A percentile compares a stretch with the other conserved stretches of the same genome.
phyloP scores from a whole-genome alignment of 2,888 invertebrate genomes.

The Theodoxus fluviatilis region DNA sequence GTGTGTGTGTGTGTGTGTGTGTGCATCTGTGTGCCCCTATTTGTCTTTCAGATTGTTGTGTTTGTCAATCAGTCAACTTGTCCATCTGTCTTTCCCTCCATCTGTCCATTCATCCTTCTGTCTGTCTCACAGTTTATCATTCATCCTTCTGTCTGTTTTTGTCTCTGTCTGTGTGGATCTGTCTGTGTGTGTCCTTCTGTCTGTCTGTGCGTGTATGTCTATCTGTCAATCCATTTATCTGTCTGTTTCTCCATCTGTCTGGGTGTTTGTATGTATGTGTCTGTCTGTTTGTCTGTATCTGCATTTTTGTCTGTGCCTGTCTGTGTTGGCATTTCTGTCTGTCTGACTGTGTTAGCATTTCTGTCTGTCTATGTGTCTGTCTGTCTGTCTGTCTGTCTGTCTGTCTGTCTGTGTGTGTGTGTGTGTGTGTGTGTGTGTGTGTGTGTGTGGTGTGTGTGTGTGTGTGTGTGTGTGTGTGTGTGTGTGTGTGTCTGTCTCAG shows the following conservation, averaged over 20 bases:
- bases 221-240: too few species aligned
- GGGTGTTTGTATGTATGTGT: neutral
- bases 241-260: neutral
- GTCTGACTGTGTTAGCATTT: neutral
- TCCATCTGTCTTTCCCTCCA: too few species aligned
- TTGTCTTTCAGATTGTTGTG: too few species aligned
- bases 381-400: constrained; percentile 1
- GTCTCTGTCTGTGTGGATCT: too few species aligned
- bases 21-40: too few species aligned
- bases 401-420: constrained; percentile 18
- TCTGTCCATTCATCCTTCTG: too few species aligned
- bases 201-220: too few species aligned
- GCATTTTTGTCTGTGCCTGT: neutral
- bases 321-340: neutral
- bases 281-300: neutral
- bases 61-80: too few species aligned
- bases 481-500: neutral
- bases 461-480: neutral
- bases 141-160: too few species aligned
- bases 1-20: too few species aligned
- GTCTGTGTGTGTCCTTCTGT: too few species aligned
- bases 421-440: constrained; percentile 17
- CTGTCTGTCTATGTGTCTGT: constrained; percentile 17
- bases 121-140: too few species aligned
- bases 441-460: constrained; percentile 17